Conservation (phyloP, 2,888 invertebrate genomes). For the Gasteruption jaculator region DNA sequence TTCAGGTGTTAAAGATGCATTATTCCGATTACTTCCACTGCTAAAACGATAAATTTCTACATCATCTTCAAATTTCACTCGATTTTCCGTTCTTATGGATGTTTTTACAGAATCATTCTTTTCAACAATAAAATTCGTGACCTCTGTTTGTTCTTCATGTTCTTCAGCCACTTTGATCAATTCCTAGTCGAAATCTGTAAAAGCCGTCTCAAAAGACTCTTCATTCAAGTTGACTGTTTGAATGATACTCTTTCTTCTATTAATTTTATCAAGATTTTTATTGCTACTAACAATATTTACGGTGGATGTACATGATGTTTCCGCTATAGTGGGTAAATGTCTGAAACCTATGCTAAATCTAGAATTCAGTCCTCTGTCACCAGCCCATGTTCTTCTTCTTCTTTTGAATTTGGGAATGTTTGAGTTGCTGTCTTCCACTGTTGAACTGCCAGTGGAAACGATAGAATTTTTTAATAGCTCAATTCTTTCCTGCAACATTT, state of each 20-base stretch:
- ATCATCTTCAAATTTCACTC: too few species aligned
- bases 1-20: conserved; percentile 27
- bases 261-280: conserved; percentile 21
- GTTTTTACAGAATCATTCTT: conserved; percentile 18
- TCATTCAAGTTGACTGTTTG: conserved; percentile 25
- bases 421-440: conserved; percentile 19
- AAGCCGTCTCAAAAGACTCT: conserved; percentile 36
- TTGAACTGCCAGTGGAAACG: conserved; percentile 28
- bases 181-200: conserved; percentile 49
- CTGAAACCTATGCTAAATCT: too few species aligned
- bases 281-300: conserved; percentile 31
- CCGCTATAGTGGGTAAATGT: conserved; percentile 24
- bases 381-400: conserved; percentile 45
- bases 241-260: conserved; percentile 29
- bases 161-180: conserved; percentile 39
- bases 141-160: too few species aligned
- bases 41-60: too few species aligned
- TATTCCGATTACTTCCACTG: too few species aligned
- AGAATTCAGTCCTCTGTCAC: conserved; percentile 22
- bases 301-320: too few species aligned
- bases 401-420: conserved; percentile 32
- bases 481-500: conserved; percentile 41
- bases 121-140: conserved; percentile 8
- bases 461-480: conserved; percentile 39
- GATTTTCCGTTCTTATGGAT: conserved; percentile 21